Evolutionary conservation across 2,888 invertebrate species (phyloP), one percentile per base, ranked within the genome.

Genomic region (Ypsolopha scabrella): DNA sequence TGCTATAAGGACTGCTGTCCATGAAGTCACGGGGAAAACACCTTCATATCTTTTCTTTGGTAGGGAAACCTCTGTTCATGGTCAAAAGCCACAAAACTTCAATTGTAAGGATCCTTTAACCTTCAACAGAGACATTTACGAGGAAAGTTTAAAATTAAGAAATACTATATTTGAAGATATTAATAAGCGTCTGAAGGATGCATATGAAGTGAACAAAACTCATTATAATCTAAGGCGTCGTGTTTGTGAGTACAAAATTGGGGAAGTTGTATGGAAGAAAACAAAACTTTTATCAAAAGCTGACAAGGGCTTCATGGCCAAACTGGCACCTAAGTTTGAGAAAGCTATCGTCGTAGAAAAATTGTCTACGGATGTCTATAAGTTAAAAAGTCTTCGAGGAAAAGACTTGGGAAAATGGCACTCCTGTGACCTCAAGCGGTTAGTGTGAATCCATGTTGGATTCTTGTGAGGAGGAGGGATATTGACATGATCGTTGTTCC

Each of bases 1-100:
- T 51, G 67, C 68, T 0, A 51, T 69, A 1, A 47, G 61, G 13
- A 64, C 63, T 6, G 54, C 64, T 1, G 51, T 58, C 1, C 64
- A 65, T 51, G 60, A 61, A 41, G 51, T 55, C 0, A 65, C 63
- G 4, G 58, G 59, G 6, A 53, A 56, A 41, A 59, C 57, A n/a
- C 63, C 67, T 6, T 57, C 58, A 34, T 61, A 53, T 48, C 7
- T 58, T 6, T 53, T 58, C 43, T 60, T 61, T 52, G 62, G 61
- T 2, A 44, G 58, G 11, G 58, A 60, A 43, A 56, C 57, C 43
- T 53, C 58, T 10, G 41, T 48, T 7, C 55, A 54, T 44, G 53
- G 52, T 6, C 35, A n/a, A 1, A 14, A 55, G 2, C 52, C 53
- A 6, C 8, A 6, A 7, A 11, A 10, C 6, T 10, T 44, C 1